Evolutionary conservation across 2,797 vertebrate genomes (phyloP), one percentile per base, ranked within the genome.

Genomic region (Rhadinocentrus ornatus): DNA sequence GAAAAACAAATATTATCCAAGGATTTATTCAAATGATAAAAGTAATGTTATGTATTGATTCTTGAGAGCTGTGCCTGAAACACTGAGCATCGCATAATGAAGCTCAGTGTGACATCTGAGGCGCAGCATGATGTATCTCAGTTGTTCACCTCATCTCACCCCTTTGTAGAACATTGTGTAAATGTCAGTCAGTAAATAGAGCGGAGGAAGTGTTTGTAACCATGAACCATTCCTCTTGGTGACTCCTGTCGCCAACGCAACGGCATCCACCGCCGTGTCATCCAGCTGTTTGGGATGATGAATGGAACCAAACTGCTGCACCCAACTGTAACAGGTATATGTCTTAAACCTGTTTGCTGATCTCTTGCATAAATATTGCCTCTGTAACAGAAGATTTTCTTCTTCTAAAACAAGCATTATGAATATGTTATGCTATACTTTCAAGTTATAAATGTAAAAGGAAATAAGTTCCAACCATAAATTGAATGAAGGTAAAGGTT

Each of bases 371-470:
- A 89, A 84, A 90, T 79, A 82, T 80, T 32, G 69, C 81, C 67
- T 68, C 75, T 59, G 80, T 93, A 90, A 93, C 85, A 90, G 80
- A 85, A 77, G 46, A 80, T 84, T 86, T 87, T 73, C 52, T 76
- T 79, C 74, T 77, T 66, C 84, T 81, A 81, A 81, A 86, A 83
- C 81, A 79, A 77, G 69, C 59, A 86, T 86, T 79, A 82, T 92
- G 85, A 89, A 92, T 94, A 91, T 92, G 93, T 91, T 81, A 92
- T 86, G 78, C 67, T 50, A 62, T 68, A 78, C 80, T 86, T 91
- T 90, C 71, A 88, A 87, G 69, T 80, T 65, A 41, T 71, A 91
- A 91, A 89, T 87, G 74, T 67, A 80, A 66, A 64, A 83, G 85
- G 73, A 91, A 88, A 88, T 85, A 77, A 84, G 68, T 79, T 81